A percentile compares a stretch with the other conserved stretches of the same genome.
Conservation (phyloP, 2,888 invertebrate genomes). For the Sipha maydis region DNA sequence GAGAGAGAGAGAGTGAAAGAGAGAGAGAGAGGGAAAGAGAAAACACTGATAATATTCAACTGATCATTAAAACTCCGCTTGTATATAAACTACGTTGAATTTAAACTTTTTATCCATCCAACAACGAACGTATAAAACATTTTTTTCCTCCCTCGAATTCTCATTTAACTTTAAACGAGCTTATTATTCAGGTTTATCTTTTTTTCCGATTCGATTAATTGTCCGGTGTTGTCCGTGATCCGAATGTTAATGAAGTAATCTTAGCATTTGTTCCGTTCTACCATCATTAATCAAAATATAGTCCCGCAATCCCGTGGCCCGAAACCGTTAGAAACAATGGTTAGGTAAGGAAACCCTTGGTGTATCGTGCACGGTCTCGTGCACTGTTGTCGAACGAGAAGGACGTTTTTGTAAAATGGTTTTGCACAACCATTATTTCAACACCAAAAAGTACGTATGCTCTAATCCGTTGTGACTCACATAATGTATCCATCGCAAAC, state of each 20-base stretch:
- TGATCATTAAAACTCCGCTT: constrained; percentile 28
- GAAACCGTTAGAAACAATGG: background rate
- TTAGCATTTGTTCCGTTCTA: constrained; percentile 10
- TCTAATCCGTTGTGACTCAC: too few relatives aligned
- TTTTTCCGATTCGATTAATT: constrained; percentile 40
- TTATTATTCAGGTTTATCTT: constrained; percentile 54
- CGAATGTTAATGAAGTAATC: constrained; percentile 54
- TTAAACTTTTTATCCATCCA: constrained; percentile 7
- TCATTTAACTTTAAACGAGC: constrained; percentile 52
- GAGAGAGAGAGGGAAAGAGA: background rate
- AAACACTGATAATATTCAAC: constrained; percentile 9
- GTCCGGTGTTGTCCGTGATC: background rate
- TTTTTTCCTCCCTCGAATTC: background rate
- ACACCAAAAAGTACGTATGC: too few relatives aligned
- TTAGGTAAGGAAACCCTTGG: background rate
- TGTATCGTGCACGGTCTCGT: too few relatives aligned
- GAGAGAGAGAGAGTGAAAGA: background rate
- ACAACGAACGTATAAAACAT: background rate
- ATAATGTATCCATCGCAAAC: too few relatives aligned
- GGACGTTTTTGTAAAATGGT: background rate
- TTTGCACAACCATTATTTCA: background rate
- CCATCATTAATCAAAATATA: constrained; percentile 24
- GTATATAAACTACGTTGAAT: background rate
- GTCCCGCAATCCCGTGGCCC: too few relatives aligned
- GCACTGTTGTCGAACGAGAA: background rate